A percentile compares a stretch with the other conserved stretches of the same genome.
Conservation (phyloP, 2,888 invertebrate genomes). For the Hirudinaria manillensis region DNA sequence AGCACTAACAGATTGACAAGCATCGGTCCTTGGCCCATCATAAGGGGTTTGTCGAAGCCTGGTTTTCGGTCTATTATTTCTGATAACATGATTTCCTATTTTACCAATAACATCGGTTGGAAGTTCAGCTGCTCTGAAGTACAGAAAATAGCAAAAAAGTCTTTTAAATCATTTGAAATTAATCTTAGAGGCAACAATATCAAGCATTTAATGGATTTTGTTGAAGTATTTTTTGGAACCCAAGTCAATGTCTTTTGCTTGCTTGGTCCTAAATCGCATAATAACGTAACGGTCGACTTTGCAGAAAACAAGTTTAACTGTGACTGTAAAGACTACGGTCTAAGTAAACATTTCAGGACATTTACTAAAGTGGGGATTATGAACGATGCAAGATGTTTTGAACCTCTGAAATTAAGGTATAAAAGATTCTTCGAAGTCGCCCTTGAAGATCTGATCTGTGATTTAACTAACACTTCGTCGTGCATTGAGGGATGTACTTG, state of each 20-base stretch:
- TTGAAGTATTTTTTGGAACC: background rate
- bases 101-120: constrained; percentile 21
- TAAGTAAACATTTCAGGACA: background rate
- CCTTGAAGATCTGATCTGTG: constrained; percentile 17
- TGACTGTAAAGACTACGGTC: constrained; percentile 14
- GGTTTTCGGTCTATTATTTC: background rate
- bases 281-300: background rate
- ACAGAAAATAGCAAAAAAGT: background rate
- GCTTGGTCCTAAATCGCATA: constrained; percentile 9
- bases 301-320: background rate
- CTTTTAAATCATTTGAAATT: background rate
- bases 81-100: constrained; percentile 4
- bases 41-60: background rate
- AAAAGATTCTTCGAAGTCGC: background rate
- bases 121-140: background rate
- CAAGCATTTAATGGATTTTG: constrained; percentile 7
- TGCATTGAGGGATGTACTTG: constrained; percentile 1
- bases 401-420: background rate
- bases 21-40: constrained; percentile 23
- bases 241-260: background rate
- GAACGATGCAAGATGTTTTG: background rate
- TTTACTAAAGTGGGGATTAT: background rate
- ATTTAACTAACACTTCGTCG: background rate
- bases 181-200: constrained; percentile 17
- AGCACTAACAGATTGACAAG: background rate